Conservation (phyloP, 2,888 invertebrate species). For the Drosophila hamatofila region DNA sequence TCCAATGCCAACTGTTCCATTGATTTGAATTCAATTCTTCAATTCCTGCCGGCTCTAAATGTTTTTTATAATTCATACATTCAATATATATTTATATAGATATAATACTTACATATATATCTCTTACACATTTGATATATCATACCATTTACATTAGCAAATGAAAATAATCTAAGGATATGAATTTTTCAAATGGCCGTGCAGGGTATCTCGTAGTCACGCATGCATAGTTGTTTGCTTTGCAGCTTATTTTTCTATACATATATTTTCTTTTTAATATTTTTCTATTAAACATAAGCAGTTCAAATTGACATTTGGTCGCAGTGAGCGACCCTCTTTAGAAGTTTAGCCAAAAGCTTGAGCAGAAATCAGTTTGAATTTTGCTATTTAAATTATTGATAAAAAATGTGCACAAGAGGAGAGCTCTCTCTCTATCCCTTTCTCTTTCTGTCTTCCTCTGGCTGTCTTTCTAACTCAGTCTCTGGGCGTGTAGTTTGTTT, state of each 20-base stretch:
- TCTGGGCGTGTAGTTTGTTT: constrained; percentile 14
- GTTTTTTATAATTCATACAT: not conserved
- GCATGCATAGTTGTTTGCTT: not conserved
- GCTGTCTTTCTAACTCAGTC: not conserved
- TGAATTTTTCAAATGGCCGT: not conserved
- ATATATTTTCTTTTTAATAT: constrained; percentile 22
- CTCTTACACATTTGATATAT: no score
- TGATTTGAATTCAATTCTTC: not conserved
- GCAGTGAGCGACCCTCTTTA: constrained; percentile 15
- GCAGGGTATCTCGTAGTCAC: constrained; percentile 4
- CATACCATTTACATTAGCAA: no score
- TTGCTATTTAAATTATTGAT: constrained; percentile 74
- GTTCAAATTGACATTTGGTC: constrained; percentile 45
- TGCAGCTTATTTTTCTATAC: constrained; percentile 1
- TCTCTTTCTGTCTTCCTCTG: not conserved
- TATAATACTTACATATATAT: not conserved
- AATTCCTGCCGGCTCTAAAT: no score
- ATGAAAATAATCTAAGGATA: not conserved
- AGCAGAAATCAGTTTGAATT: constrained; percentile 47
- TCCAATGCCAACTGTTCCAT: not conserved
- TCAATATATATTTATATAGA: no score
- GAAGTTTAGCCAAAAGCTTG: constrained; percentile 34
- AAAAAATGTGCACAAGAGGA: constrained; percentile 20
- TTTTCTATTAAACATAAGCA: constrained; percentile 44
- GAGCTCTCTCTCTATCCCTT: not conserved